Conservation (phyloP, 2,113 vertebrate species). For the Theropithecus gelada region DNA sequence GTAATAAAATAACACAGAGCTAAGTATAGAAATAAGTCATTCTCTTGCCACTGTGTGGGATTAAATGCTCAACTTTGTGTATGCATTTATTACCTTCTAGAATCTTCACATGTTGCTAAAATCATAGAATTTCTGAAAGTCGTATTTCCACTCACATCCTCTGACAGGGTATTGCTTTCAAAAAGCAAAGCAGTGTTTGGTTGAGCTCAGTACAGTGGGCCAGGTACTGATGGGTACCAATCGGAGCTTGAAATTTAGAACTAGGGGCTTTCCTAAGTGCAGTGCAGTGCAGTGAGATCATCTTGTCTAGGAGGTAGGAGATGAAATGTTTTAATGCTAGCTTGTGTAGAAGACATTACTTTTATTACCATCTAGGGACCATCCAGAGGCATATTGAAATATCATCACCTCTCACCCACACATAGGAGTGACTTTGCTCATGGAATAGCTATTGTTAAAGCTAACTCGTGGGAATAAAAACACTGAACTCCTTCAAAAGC, state of each 20-base stretch:
- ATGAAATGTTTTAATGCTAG: neutral
- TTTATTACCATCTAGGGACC: neutral
- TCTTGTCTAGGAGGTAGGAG: neutral
- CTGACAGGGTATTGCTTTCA: neutral
- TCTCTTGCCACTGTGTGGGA: neutral
- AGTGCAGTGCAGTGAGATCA: neutral
- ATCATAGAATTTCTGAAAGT: constrained; percentile 7
- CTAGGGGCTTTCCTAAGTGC: neutral
- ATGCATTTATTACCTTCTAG: neutral
- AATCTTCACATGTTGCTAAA: neutral
- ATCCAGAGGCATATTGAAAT: neutral
- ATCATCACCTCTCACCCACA: neutral
- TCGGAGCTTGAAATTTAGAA: neutral
- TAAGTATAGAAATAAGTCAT: constrained; percentile 22
- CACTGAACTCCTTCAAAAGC: neutral
- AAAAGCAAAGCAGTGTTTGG: neutral
- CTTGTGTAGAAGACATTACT: neutral
- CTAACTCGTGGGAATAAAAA: neutral
- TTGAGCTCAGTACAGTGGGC: too few species aligned
- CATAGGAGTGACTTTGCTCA: too few species aligned
- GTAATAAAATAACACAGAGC: neutral
- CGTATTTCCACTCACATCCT: neutral
- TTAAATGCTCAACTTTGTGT: constrained; percentile 4
- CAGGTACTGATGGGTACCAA: neutral
- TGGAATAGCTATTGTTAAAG: neutral